Percentiles rank a stretch among this genome's conserved stretches.
Conservation (phyloP, 2,797 vertebrate genomes). For the Rhinogobio ventralis region DNA sequence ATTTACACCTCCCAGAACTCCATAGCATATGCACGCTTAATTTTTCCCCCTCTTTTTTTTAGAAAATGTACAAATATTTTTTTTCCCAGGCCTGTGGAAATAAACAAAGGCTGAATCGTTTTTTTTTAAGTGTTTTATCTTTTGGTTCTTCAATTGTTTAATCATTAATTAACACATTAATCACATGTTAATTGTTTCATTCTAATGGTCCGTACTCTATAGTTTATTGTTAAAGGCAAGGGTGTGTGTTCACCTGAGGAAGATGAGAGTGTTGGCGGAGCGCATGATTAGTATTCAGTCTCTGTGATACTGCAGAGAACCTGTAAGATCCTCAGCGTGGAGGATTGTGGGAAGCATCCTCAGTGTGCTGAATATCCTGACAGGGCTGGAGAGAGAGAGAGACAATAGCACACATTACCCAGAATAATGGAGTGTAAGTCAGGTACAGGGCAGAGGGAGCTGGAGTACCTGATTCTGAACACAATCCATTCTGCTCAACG, state of each 20-base stretch:
- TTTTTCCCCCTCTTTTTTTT: background rate
- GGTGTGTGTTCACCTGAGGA: conserved; percentile 19
- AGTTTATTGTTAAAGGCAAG: background rate
- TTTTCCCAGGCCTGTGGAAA: background rate
- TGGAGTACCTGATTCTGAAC: conserved; percentile 6
- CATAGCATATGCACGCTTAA: background rate
- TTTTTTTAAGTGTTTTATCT: background rate
- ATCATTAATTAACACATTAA: too few relatives aligned
- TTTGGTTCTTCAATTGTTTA: background rate
- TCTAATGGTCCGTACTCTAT: background rate
- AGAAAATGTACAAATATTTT: background rate
- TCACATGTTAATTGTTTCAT: background rate
- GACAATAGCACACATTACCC: conserved; percentile 17
- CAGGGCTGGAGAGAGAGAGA: background rate
- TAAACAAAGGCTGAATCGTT: background rate
- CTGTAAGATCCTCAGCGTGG: conserved; percentile 35
- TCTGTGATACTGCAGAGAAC: conserved; percentile 44
- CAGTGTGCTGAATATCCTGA: conserved; percentile 11
- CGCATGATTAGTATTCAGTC: conserved; percentile 41
- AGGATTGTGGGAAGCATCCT: conserved; percentile 22
- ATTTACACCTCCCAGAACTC: too few relatives aligned
- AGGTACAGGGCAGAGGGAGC: conserved; percentile 28
- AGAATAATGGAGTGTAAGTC: conserved; percentile 48
- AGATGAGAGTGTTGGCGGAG: background rate
- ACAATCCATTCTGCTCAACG: conserved; percentile 40